phyloP scores from a whole-genome alignment of 2,113 vertebrate species.

The Antechinus flavipes region DNA sequence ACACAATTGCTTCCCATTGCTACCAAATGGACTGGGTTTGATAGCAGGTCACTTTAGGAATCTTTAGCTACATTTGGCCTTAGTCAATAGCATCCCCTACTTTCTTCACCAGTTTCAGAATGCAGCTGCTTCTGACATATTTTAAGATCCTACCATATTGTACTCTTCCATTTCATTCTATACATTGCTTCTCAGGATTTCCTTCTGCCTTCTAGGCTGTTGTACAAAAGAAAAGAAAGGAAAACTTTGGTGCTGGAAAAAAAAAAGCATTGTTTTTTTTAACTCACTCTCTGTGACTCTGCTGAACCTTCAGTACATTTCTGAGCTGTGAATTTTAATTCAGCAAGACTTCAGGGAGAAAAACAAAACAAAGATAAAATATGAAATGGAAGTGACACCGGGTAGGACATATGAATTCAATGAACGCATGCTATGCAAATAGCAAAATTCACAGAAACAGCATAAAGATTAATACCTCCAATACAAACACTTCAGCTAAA shows the following conservation, averaged over 20 bases:
- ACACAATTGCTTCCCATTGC: background rate
- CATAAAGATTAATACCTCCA: slow-evolving; percentile 72
- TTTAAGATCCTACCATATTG: slow-evolving; percentile 54
- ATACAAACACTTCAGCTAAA: slow-evolving; percentile 64
- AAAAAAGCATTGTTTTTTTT: background rate
- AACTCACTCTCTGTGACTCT: slow-evolving; percentile 59
- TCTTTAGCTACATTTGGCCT: slow-evolving; percentile 65
- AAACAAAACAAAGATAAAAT: slow-evolving; percentile 71
- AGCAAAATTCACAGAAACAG: slow-evolving; percentile 68
- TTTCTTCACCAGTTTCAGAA: slow-evolving; percentile 70
- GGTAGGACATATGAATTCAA: slow-evolving; percentile 72
- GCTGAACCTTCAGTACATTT: slow-evolving; percentile 64
- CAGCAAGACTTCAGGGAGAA: slow-evolving; percentile 52
- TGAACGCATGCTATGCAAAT: slow-evolving; percentile 61
- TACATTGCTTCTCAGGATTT: background rate
- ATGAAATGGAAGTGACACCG: slow-evolving; percentile 69
- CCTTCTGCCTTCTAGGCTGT: slow-evolving; percentile 36
- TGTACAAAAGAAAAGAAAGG: slow-evolving; percentile 65
- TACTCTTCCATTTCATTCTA: slow-evolving; percentile 13
- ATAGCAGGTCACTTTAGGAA: slow-evolving; percentile 68
- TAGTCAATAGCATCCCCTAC: slow-evolving; percentile 65
- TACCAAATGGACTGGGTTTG: slow-evolving; percentile 46
- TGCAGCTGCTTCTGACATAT: slow-evolving; percentile 61
- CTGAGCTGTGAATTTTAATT: slow-evolving; percentile 70
- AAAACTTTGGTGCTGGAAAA: slow-evolving; percentile 44